Conservation (phyloP, 2,888 invertebrate genomes). For the Trilocha varians region DNA sequence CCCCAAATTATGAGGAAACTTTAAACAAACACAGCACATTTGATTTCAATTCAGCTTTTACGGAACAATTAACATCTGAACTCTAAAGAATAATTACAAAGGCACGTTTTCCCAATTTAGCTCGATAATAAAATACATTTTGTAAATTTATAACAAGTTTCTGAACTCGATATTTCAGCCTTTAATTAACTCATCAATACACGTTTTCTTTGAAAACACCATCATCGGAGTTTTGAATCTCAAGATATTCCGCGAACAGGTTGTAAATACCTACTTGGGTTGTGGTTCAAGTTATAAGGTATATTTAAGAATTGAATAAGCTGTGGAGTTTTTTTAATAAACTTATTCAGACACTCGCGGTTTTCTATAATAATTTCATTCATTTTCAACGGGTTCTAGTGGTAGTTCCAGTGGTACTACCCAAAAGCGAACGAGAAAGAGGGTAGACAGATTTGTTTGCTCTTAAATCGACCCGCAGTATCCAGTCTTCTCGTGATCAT, state of each 20-base stretch:
- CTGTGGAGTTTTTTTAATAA: too few species aligned
- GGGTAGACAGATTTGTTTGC: too few species aligned
- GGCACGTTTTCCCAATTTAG: neutral
- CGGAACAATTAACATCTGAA: neutral
- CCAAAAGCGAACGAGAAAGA: too few species aligned
- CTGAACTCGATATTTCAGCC: slow-evolving; percentile 8
- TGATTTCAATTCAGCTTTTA: too few species aligned
- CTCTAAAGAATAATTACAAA: neutral
- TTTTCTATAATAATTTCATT: too few species aligned
- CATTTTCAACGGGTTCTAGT: too few species aligned
- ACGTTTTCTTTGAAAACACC: slow-evolving; percentile 43
- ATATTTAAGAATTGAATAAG: too few species aligned
- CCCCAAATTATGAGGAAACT: too few species aligned
- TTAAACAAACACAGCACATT: neutral
- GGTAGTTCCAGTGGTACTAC: too few species aligned
- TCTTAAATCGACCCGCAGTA: too few species aligned
- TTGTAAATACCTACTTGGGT: slow-evolving; percentile 24
- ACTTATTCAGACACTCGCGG: too few species aligned
- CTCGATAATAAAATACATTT: neutral
- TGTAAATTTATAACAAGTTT: slow-evolving; percentile 3
- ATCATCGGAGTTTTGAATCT: slow-evolving; percentile 30
- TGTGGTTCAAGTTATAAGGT: slow-evolving; percentile 17
- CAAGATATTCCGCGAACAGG: slow-evolving; percentile 35
- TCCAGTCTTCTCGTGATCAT: too few species aligned
- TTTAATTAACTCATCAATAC: slow-evolving; percentile 58